A percentile compares a stretch with the other conserved stretches of the same genome.
These are phyloP conservation scores for Falco berigora DNA, from an alignment of 2,797 vertebrate species.

Conservation along the genomic window DNA sequence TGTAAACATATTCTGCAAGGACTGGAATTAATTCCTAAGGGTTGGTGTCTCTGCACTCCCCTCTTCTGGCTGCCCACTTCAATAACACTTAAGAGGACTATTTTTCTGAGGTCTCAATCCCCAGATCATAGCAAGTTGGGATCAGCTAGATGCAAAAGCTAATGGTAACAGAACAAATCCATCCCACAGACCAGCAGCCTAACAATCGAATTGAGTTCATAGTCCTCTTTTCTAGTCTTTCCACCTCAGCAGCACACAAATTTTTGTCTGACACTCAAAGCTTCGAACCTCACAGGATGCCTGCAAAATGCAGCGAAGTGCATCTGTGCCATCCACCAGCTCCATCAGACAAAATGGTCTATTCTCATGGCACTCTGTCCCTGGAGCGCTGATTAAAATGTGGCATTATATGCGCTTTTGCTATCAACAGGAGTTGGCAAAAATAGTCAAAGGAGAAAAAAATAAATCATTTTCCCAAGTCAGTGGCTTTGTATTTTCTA, in stretches of 20 bases:
- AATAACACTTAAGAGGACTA: not conserved
- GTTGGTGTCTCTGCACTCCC: not conserved
- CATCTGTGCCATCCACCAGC: not conserved
- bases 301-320: not conserved
- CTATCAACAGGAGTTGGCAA: not conserved
- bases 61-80: not conserved
- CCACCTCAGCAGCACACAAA: not conserved
- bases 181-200: not conserved
- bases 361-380: too few species aligned
- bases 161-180: not conserved
- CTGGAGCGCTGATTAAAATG: not conserved
- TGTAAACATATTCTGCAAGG: not conserved
- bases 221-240: not conserved
- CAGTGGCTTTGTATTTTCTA: not conserved
- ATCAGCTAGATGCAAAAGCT: not conserved
- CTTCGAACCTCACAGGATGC: not conserved
- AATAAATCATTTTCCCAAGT: not conserved
- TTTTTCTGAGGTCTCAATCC: not conserved
- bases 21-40: not conserved
- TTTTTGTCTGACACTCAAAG: not conserved
- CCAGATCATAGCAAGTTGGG: not conserved
- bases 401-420: too few species aligned
- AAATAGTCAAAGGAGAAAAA: not conserved
- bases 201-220: not conserved
- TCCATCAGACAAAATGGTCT: not conserved